Evolutionary conservation across 92 coral and sea anemone species (phyloP), one percentile per base, ranked within the genome.

Genomic region (Blastomussa wellsi): DNA sequence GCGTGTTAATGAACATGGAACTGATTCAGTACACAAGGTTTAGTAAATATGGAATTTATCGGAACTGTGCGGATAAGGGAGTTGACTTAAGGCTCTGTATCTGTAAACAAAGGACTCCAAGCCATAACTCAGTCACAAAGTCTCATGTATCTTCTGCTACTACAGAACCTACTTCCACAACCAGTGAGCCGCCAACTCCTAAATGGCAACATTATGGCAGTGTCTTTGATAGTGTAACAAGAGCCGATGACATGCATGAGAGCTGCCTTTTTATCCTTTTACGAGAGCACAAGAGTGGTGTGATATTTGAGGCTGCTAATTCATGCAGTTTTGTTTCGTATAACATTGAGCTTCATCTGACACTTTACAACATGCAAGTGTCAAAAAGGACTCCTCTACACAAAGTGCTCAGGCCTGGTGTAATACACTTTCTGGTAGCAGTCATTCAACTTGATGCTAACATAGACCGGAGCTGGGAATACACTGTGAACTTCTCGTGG

Each of bases 11-110:
- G 69, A 91, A 80, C 7, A 88, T 91, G 94, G 59, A 76, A 64
- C 81, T 91, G 65, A 72, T 81, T 60, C 71, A 81, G 26, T 88
- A 62, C 76, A 74, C 86, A 35, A 84, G 94, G 81, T 41, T 74
- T 60, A 84, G 83, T 36, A 47, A 53, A 41, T 79, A 88, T 80
- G 91, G 86, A 20, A 73, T 79, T 76, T 82, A 82, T 60, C 37
- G 17, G 80, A 73, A 72, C 60, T 95, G 98, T 49, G 88, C 87
- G 14, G 95, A 93, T 31, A 77, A 85, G 8, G 80, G 90, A 22
- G 94, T 95, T 48, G 98, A 93, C 35, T 65, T 90, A 78, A 90
- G 93, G 79, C 94, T 95, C 12, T 95, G 98, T 48, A 79, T 91
- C 28, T 95, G 98, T 65, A 84, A 82, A 69, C 74, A 75, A 42